Evolutionary conservation across 2,113 vertebrate species (phyloP).

Genomic region (Thunnus thynnus): DNA sequence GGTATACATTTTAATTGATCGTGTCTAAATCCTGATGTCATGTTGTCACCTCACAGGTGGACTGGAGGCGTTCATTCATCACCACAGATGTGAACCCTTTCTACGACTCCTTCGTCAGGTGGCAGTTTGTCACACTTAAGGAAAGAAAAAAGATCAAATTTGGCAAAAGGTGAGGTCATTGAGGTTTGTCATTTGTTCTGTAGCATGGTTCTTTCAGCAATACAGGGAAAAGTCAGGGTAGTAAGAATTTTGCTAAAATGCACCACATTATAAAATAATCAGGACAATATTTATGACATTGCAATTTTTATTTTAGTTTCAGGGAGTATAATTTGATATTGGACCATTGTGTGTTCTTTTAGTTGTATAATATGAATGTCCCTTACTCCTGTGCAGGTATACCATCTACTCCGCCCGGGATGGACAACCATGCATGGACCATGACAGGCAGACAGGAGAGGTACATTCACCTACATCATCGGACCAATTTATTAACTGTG

Average conservation of each 20-base stretch:
- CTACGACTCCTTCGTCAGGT: conserved; percentile 96
- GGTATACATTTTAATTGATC: not conserved
- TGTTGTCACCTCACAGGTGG: conserved; percentile 84
- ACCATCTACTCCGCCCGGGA: conserved; percentile 98
- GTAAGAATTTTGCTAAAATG: no score
- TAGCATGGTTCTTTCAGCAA: not conserved
- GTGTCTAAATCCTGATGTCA: conserved; percentile 12
- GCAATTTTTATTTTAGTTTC: not conserved
- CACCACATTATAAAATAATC: no score
- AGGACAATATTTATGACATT: no score
- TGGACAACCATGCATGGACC: conserved; percentile 98
- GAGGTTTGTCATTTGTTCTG: not conserved
- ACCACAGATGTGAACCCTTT: conserved; percentile 97
- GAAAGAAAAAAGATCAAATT: conserved; percentile 97
- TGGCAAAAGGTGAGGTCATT: conserved; percentile 91
- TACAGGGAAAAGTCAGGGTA: not conserved
- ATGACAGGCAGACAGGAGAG: conserved; percentile 98
- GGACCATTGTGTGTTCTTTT: not conserved
- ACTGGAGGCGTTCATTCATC: conserved; percentile 97
- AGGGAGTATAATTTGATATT: not conserved
- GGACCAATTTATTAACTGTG: not conserved
- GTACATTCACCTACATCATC: conserved; percentile 70
- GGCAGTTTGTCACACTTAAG: conserved; percentile 94
- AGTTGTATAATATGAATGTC: not conserved
- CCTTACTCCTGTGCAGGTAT: conserved; percentile 84